Percentiles rank a stretch among this genome's conserved stretches.
These are phyloP conservation scores for Malurus alboscapulatus DNA, from an alignment of 2,113 vertebrate genomes.

Conservation along the genomic window DNA sequence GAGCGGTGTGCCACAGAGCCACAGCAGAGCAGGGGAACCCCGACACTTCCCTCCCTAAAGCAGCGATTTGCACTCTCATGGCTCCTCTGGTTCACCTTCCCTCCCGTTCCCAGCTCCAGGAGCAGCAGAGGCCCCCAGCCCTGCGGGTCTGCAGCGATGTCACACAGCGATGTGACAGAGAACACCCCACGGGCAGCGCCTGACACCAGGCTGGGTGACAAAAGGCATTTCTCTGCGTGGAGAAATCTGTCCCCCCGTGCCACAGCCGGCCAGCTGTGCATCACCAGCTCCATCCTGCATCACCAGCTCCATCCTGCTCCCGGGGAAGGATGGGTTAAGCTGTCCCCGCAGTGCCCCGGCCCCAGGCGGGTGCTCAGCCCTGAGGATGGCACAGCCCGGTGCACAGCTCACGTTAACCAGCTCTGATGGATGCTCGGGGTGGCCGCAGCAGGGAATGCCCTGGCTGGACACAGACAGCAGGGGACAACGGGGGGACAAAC, in stretches of 20 bases:
- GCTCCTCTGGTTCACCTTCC: background rate
- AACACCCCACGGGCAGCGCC: background rate
- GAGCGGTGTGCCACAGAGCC: rapidly evolving
- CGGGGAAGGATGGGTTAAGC: rapidly evolving
- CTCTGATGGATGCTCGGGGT: background rate
- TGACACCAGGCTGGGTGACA: background rate
- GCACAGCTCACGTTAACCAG: background rate
- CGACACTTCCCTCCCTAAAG: background rate
- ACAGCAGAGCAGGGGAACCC: rapidly evolving
- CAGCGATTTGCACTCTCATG: background rate
- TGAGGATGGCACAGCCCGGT: rapidly evolving
- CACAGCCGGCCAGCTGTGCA: background rate
- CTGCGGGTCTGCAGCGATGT: background rate
- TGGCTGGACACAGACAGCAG: background rate
- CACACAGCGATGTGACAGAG: background rate
- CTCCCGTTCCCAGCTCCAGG: background rate
- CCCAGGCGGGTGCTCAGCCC: background rate
- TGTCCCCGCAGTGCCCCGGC: rapidly evolving
- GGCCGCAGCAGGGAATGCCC: background rate
- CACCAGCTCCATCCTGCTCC: background rate
- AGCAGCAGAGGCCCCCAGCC: background rate
- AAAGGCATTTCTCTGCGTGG: background rate
- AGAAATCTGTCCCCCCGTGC: background rate
- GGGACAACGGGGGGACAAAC: rapidly evolving
- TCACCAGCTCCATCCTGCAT: background rate